phyloP scores from a whole-genome alignment of 2,797 vertebrate species.

The Todus mexicanus region DNA sequence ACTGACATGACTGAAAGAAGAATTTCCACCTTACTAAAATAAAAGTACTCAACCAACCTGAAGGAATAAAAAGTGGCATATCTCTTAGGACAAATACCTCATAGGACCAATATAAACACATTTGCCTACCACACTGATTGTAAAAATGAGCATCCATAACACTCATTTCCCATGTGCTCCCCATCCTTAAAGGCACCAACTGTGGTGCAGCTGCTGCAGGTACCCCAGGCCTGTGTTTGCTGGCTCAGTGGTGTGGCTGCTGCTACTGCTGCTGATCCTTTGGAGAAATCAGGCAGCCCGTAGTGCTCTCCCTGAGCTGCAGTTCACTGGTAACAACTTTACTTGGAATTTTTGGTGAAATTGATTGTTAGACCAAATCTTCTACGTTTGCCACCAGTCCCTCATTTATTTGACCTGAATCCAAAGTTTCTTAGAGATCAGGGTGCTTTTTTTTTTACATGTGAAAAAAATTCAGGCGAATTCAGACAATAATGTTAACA shows the following conservation, averaged over 20 bases:
- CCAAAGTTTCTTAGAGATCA: not conserved
- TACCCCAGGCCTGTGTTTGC: not conserved
- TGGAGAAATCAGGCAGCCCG: not conserved
- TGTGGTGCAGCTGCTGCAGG: not conserved
- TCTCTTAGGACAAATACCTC: too few relatives aligned
- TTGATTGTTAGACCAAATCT: not conserved
- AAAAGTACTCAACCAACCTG: not conserved
- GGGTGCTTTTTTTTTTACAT: not conserved
- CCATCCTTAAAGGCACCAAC: not conserved
- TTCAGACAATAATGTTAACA: not conserved
- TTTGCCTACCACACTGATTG: not conserved
- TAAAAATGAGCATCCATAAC: not conserved
- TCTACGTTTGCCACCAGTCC: not conserved
- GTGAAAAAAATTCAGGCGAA: not conserved
- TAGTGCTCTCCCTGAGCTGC: not conserved
- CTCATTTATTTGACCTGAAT: not conserved
- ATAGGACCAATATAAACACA: not conserved
- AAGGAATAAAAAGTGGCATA: not conserved
- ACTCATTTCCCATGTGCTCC: fast-evolving
- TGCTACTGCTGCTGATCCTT: not conserved
- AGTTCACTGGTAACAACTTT: not conserved
- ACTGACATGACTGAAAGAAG: not conserved
- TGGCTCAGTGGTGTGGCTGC: not conserved
- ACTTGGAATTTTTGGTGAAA: not conserved
- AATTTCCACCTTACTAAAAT: not conserved